phyloP scores from a whole-genome alignment of 2,888 invertebrate genomes.

The Sinohyriopsis cumingii region DNA sequence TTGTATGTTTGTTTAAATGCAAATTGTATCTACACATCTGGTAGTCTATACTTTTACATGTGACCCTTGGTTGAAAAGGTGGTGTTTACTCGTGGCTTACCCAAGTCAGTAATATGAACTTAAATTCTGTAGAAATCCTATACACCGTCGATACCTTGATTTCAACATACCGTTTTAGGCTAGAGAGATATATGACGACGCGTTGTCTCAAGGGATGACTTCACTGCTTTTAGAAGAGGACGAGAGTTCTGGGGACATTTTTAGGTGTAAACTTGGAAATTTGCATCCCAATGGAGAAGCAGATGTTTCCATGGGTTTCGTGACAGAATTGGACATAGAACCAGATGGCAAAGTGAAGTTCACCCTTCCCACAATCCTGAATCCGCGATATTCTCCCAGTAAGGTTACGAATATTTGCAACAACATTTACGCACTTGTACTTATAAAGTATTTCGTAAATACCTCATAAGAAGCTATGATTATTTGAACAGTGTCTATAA shows the following conservation, averaged over 20 bases:
- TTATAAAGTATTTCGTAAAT: no score
- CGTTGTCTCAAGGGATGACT: slow-evolving; percentile 41
- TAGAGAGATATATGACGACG: slow-evolving; percentile 46
- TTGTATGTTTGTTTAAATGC: no score
- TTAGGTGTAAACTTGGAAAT: slow-evolving; percentile 52
- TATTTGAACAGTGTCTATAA: no score
- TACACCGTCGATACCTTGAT: no score
- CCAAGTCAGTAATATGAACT: no score
- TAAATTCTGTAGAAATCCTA: no score
- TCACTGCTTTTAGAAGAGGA: slow-evolving; percentile 50
- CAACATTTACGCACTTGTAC: no score
- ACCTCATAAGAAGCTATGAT: no score
- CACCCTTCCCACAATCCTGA: slow-evolving; percentile 44
- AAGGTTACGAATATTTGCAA: background rate
- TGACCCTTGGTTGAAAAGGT: no score
- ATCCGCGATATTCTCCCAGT: slow-evolving; percentile 44
- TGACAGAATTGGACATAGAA: slow-evolving; percentile 44
- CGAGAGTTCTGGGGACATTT: slow-evolving; percentile 46
- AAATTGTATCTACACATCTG: no score
- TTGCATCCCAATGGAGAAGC: slow-evolving; percentile 42
- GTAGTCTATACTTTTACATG: no score
- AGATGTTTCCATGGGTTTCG: slow-evolving; percentile 43
- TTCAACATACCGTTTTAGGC: slow-evolving; percentile 32
- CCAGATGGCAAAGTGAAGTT: slow-evolving; percentile 41
- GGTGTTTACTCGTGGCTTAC: no score